phyloP scores from a whole-genome alignment of 2,888 invertebrate genomes.

The Diachrysia chrysitis region DNA sequence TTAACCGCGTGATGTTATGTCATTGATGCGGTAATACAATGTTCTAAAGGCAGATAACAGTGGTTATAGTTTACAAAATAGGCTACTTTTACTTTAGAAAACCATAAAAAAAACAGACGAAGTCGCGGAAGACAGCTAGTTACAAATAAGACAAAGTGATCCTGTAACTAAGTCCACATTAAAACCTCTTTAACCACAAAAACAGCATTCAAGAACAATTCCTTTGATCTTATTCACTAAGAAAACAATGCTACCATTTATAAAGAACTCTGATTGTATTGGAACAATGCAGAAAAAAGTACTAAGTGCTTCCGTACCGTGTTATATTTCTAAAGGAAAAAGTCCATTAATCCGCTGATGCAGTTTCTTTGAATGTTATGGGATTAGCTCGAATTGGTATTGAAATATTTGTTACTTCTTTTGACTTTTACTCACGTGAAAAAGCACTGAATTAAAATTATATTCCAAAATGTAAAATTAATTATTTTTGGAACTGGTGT shows the following conservation, averaged over 20 bases:
- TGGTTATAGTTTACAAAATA: no score
- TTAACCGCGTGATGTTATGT: no score
- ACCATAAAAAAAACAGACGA: no score
- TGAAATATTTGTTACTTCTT: not conserved
- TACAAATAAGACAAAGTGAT: not conserved
- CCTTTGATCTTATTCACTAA: constrained; percentile 17
- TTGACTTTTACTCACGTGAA: no score
- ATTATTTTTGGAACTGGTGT: no score
- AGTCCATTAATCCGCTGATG: constrained; percentile 53
- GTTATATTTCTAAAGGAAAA: constrained; percentile 43
- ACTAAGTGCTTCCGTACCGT: constrained; percentile 52
- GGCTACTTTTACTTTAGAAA: no score
- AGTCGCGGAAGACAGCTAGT: not conserved
- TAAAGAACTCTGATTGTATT: constrained; percentile 23
- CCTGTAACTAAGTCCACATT: constrained; percentile 3
- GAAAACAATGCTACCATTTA: constrained; percentile 31
- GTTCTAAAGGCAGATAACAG: no score
- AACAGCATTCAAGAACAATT: constrained; percentile 14
- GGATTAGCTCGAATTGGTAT: constrained; percentile 14
- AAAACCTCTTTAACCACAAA: constrained; percentile 11
- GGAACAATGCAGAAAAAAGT: constrained; percentile 43
- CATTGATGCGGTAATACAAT: no score
- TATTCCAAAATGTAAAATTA: no score
- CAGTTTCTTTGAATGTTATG: constrained; percentile 33
- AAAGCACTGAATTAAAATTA: no score